Base-by-base conservation (phyloP, 2,888 invertebrate genomes). In the Leucoma salicis region DNA sequence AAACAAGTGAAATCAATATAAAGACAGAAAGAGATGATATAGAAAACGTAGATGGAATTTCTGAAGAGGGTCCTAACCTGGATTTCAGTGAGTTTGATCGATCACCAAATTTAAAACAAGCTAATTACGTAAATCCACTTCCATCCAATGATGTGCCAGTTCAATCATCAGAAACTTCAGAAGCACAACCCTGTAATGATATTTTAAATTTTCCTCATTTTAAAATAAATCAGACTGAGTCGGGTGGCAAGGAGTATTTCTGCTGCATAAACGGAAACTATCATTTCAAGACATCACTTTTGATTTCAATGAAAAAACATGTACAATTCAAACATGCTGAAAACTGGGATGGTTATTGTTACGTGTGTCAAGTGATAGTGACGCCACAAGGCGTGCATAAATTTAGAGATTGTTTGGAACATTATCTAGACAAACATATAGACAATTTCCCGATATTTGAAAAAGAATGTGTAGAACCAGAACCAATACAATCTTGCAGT, bases 281-380 rank as follows among this genome's bases (percentile, higher is more conserved):
- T 37, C 87, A 88, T 57, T 89, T 91, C 14, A 76, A 73, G 54
- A 85, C 83, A 0, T 57, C 74, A 3, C 71, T 88, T 13, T 53
- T 86, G 21, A 89, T 89, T 59, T 87, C 87, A 2, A 74, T 89
- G 56, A 89, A 87, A 50, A 86, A 82, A 59, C 88, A 88, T 45
- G 74, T 86, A 1, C 84, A 87, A 58, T 43, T 61, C 0, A 85
- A 82, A 50, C 89, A 89, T 48, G 50, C 57, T 2, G 83, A 90
- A 16, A 68, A 64, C 14, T 92, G 92, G 92, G 88, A 90, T 46
- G 92, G 92, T 0, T 90, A 82, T 56, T 92, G 92, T 59, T 73
- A 61, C 35, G 53, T 85, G 8, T 92, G 92, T 52, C 82, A 87
- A 59, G 78, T 86, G 1, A 84, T 87, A 13, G 82, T 86, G 1